Evolutionary conservation across 23 tunicate species (phyloP).

Genomic region (Styela plicata): DNA sequence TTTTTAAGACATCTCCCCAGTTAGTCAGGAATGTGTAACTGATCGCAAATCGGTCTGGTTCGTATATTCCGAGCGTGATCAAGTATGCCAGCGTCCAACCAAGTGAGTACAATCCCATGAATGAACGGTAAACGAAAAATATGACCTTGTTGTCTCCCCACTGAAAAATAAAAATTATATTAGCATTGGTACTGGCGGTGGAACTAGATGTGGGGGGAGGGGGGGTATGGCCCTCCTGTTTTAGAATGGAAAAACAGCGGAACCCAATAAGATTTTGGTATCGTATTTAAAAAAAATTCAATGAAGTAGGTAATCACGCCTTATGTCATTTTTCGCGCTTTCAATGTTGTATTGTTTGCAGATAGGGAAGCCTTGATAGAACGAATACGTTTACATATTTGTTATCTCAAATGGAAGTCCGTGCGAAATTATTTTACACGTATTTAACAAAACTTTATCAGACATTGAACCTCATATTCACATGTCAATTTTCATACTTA

Average conservation of each 20-base stretch:
- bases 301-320: background rate
- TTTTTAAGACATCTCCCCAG: constrained; percentile 15
- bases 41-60: background rate
- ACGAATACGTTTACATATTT: too few species aligned
- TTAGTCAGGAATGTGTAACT: constrained; percentile 5
- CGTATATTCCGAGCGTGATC: constrained; percentile 7
- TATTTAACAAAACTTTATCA: too few species aligned
- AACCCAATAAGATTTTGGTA: background rate
- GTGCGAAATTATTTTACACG: too few species aligned
- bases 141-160: constrained; percentile 7
- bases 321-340: background rate
- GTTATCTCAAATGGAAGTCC: too few species aligned
- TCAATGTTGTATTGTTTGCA: too few species aligned
- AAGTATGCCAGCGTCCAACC: background rate
- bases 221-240: too few species aligned
- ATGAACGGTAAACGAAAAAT: background rate
- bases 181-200: background rate
- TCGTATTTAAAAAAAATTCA: too few species aligned
- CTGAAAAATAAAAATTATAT: background rate
- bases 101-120: background rate
- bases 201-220: too few species aligned
- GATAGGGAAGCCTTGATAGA: too few species aligned
- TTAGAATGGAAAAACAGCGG: background rate
- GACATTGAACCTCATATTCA: too few species aligned
- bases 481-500: too few species aligned